Conservation (phyloP, 2,888 invertebrate genomes). For the Pyrrhia umbra region DNA sequence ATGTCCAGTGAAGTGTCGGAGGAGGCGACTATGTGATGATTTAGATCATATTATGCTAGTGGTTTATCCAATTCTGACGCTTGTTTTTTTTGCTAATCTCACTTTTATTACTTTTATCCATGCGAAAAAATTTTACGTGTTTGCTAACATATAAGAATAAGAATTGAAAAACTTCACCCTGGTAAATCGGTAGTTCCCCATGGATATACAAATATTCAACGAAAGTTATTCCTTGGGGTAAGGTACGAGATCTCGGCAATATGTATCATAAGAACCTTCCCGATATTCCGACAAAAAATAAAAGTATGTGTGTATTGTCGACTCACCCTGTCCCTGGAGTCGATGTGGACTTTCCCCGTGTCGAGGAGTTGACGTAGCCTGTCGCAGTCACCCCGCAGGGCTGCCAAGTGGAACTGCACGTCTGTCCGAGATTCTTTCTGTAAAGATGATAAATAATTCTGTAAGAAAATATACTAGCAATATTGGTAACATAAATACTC, state of each 20-base stretch:
- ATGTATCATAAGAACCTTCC: not conserved
- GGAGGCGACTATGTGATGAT: conserved; percentile 2
- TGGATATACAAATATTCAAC: conserved; percentile 3
- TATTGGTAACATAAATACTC: no score
- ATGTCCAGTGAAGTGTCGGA: conserved; percentile 20
- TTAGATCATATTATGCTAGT: conserved; percentile 7
- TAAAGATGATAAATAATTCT: conserved; percentile 18
- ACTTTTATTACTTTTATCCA: not conserved
- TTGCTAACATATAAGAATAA: not conserved
- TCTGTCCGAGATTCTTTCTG: conserved; percentile 98
- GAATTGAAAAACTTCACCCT: not conserved
- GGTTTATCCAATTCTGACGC: not conserved
- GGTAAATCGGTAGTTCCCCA: not conserved
- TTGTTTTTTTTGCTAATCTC: not conserved
- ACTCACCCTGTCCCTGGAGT: conserved; percentile 97
- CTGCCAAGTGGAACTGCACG: conserved; percentile 97
- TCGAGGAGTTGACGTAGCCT: conserved; percentile 95
- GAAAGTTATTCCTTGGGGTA: not conserved
- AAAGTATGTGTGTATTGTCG: not conserved
- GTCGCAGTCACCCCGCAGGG: conserved; percentile 95
- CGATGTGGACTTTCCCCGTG: conserved; percentile 98
- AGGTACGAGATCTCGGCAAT: not conserved
- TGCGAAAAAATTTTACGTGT: not conserved
- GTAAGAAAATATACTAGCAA: not conserved
- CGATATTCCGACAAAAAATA: not conserved